Evolutionary conservation across 2,888 invertebrate species (phyloP), one percentile per base, ranked within the genome.

Genomic region (Rhagophthalmus giganteus): DNA sequence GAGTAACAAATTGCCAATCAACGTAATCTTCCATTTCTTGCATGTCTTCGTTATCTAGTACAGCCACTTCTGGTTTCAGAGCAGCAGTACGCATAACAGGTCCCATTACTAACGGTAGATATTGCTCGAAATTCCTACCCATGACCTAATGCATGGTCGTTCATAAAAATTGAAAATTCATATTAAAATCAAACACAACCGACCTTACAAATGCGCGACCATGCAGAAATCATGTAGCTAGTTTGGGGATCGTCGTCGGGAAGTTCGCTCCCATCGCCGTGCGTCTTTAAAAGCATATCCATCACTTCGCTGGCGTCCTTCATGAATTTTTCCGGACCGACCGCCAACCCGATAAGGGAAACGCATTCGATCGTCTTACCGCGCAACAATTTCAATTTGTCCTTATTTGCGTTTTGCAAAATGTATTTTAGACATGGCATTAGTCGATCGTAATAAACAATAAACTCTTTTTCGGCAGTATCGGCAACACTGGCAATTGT

Each of bases 341-440:
- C 90, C 20, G 90, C 90, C 61, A 89, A 74, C 64, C 99, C 99
- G 72, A 99, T 98, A 48, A 99, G 83, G 70, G 96, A 96, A 59
- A 99, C 94, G 71, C 99, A 99, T 75, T 99, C 99, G 60, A 99
- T 99, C 1, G 98, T 95, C 78, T 99, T 99, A 20, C 73, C 98
- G 41, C 98, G 83, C 25, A 99, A 79, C 77, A 97, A 81, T 68
- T 94, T 89, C 57, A 95, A 79, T 67, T 96, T 94, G 15, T 87
- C 85, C 11, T 87, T 87, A 61, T 85, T 90, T 4, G 96, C 95
- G 73, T 97, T 93, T 66, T 93, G 88, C 63, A 99, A 94, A 53
- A 99, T 98, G 74, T 93, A 97, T 74, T 98, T 98, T 57, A 99
- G 82, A 69, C 92, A 94, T 0, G 97, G 97, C 83, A 95, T 88